phyloP scores from a whole-genome alignment of 2,888 invertebrate genomes.

The Eledona agricola region DNA sequence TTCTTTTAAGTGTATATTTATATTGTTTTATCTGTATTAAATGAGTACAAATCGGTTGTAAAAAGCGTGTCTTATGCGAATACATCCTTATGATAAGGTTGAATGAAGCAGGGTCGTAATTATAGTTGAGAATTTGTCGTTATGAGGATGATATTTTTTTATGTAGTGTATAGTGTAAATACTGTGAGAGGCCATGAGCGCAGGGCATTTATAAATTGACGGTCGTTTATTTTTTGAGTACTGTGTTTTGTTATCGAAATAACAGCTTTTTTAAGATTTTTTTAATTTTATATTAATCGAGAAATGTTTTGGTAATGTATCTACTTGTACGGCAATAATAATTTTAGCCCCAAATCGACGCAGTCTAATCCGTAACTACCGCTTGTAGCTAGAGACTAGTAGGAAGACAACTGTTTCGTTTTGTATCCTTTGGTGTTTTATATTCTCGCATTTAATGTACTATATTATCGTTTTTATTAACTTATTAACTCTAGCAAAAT shows the following conservation, averaged over 20 bases:
- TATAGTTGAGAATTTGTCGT: conserved; percentile 22
- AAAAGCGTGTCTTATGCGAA: conserved; percentile 29
- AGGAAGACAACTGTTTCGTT: conserved; percentile 25
- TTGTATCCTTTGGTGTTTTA: conserved; percentile 51
- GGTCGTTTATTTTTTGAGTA: conserved; percentile 32
- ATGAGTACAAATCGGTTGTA: conserved; percentile 40
- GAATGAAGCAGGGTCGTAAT: conserved; percentile 32
- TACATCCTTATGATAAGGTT: conserved; percentile 28
- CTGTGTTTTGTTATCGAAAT: conserved; percentile 20
- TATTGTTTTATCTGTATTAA: conserved; percentile 34
- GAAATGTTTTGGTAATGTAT: conserved; percentile 21
- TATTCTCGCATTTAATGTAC: conserved; percentile 52
- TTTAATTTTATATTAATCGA: conserved; percentile 36
- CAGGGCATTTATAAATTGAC: conserved; percentile 44
- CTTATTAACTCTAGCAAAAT: conserved; percentile 54
- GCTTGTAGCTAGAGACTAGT: conserved; percentile 27
- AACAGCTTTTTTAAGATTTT: conserved; percentile 34
- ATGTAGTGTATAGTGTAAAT: conserved; percentile 43
- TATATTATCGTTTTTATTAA: conserved; percentile 52
- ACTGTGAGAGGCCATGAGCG: conserved; percentile 39
- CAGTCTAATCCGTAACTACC: conserved; percentile 19
- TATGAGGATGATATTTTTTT: conserved; percentile 39
- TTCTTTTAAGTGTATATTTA: conserved; percentile 38
- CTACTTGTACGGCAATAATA: conserved; percentile 3
- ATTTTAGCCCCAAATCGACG: conserved; percentile 19